phyloP scores from a whole-genome alignment of 2,113 vertebrate genomes.

The Corythaeola cristata region DNA sequence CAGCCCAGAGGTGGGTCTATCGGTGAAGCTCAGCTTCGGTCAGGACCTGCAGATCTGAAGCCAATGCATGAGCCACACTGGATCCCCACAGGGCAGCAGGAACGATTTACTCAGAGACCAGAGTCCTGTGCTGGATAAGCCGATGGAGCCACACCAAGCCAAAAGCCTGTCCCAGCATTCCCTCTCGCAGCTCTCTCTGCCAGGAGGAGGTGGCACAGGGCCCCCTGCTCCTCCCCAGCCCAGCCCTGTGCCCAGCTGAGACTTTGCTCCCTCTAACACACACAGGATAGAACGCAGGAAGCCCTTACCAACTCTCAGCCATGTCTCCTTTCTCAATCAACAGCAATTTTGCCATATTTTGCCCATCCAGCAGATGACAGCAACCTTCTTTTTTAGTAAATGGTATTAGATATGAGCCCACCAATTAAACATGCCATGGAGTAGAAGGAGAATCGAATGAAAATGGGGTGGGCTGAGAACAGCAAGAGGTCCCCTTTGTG shows the following conservation, averaged over 20 bases:
- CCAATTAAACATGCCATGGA: background rate
- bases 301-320: background rate
- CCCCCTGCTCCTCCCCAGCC: background rate
- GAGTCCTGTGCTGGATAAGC: accelerated
- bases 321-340: background rate
- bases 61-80: accelerated
- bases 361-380: background rate
- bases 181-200: background rate
- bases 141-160: background rate
- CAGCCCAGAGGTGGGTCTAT: background rate
- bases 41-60: accelerated
- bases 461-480: background rate
- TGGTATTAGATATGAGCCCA: background rate
- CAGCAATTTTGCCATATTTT: background rate
- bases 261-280: background rate
- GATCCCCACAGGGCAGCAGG: background rate
- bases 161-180: too few relatives aligned
- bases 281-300: background rate
- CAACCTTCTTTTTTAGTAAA: background rate
- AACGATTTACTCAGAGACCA: accelerated
- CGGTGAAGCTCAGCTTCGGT: background rate
- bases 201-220: background rate
- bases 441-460: background rate
- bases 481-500: background rate
- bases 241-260: background rate